phyloP scores from a whole-genome alignment of 1,140 invertebrate species.

The Leptopilina boulardi region DNA sequence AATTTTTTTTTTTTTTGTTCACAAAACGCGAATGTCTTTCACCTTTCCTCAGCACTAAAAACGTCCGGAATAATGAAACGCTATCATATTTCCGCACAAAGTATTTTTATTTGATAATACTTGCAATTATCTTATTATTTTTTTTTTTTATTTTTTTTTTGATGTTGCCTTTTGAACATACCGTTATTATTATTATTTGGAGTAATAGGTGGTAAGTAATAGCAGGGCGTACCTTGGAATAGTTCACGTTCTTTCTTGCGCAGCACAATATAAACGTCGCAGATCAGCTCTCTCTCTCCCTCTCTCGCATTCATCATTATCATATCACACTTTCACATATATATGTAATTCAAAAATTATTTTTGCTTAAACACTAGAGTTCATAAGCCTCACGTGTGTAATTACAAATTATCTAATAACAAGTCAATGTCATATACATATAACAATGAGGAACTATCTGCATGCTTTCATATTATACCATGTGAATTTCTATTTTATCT shows the following conservation, averaged over 20 bases:
- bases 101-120: slow-evolving; percentile 73
- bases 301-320: slow-evolving; percentile 52
- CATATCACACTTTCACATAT: slow-evolving; percentile 42
- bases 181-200: slow-evolving; percentile 69
- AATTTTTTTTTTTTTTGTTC: too few species aligned
- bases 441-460: slow-evolving; percentile 71
- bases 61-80: slow-evolving; percentile 76
- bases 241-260: slow-evolving; percentile 77
- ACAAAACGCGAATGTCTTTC: slow-evolving; percentile 68
- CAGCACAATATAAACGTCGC: slow-evolving; percentile 77
- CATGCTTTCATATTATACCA: slow-evolving; percentile 44
- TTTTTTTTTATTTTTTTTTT: too few species aligned
- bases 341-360: slow-evolving; percentile 42
- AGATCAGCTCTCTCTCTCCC: slow-evolving; percentile 69
- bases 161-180: slow-evolving; percentile 71
- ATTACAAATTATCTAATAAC: slow-evolving; percentile 72
- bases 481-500: slow-evolving; percentile 28
- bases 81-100: slow-evolving; percentile 74
- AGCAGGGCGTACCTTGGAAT: slow-evolving; percentile 77
- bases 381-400: slow-evolving; percentile 69
- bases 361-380: slow-evolving; percentile 44
- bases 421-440: slow-evolving; percentile 68
- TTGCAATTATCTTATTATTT: slow-evolving; percentile 53
- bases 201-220: slow-evolving; percentile 75
- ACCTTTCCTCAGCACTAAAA: slow-evolving; percentile 77